A percentile compares a stretch with the other conserved stretches of the same genome.
phyloP scores from a whole-genome alignment of 2,888 invertebrate genomes.

The Ctenicera cuprea region DNA sequence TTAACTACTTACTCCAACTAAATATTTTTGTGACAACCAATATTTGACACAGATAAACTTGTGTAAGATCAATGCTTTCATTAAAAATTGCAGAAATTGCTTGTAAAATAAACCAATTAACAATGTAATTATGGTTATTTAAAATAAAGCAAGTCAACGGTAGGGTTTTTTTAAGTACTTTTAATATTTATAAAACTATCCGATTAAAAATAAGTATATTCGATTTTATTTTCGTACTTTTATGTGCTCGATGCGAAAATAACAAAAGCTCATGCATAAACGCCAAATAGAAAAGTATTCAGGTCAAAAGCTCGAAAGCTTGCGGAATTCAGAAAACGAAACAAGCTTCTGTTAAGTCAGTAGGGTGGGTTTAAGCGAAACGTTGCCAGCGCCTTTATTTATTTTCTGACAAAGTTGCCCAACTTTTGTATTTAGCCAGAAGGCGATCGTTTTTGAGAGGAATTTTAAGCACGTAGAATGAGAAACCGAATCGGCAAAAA shows the following conservation, averaged over 20 bases:
- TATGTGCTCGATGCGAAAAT: background rate
- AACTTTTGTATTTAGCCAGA: slow-evolving; percentile 23
- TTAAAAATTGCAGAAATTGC: too few relatives aligned
- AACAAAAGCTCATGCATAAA: background rate
- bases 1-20: background rate
- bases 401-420: slow-evolving; percentile 10
- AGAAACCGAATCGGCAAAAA: background rate
- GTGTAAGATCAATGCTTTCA: too few relatives aligned
- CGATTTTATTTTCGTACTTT: background rate
- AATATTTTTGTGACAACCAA: background rate
- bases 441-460: slow-evolving; percentile 15
- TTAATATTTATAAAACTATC: too few relatives aligned
- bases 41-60: too few relatives aligned
- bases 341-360: slow-evolving; percentile 15
- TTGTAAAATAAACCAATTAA: too few relatives aligned
- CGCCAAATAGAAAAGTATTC: background rate
- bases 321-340: slow-evolving; percentile 14
- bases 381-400: slow-evolving; percentile 10
- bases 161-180: too few relatives aligned
- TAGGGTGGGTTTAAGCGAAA: background rate
- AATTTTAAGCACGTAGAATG: slow-evolving; percentile 13
- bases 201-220: too few relatives aligned
- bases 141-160: too few relatives aligned
- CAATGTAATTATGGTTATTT: too few relatives aligned
- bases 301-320: background rate